Evolutionary conservation across 2,888 invertebrate species (phyloP).

Genomic region (Ochropleura plecta): DNA sequence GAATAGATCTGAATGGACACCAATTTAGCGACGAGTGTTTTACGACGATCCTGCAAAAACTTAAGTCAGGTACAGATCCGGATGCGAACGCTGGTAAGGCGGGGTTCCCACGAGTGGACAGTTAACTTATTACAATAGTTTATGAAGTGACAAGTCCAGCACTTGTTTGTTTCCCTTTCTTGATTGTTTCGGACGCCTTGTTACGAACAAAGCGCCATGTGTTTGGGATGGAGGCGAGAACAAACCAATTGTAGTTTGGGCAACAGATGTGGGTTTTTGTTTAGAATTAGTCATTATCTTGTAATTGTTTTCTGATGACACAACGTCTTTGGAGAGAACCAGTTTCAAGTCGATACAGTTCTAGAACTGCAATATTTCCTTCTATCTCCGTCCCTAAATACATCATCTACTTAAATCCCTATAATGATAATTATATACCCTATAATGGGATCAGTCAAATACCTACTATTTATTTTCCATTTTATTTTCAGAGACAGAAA

Average conservation of each 20-base stretch:
- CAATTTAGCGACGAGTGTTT: constrained; percentile 86
- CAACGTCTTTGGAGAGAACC: not conserved
- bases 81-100: constrained; percentile 83
- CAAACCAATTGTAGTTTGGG: constrained; percentile 71
- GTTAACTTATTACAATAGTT: constrained; percentile 77
- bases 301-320: constrained; percentile 39
- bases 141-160: constrained; percentile 84
- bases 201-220: constrained; percentile 85
- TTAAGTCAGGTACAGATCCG: constrained; percentile 82
- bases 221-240: constrained; percentile 69
- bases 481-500: not conserved
- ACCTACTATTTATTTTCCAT: not conserved
- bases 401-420: not conserved
- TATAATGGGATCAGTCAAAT: not conserved
- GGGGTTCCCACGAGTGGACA: constrained; percentile 85
- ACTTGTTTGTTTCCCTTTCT: constrained; percentile 78
- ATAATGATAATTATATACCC: not conserved
- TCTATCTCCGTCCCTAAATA: not conserved
- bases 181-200: constrained; percentile 72
- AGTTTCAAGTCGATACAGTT: not conserved
- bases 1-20: constrained; percentile 72
- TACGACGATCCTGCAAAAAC: constrained; percentile 82
- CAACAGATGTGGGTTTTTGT: constrained; percentile 78
- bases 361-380: not conserved
- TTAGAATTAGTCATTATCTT: constrained; percentile 51